Conservation (phyloP, 2,797 vertebrate species). For the Helicolenus hilgendorfi region DNA sequence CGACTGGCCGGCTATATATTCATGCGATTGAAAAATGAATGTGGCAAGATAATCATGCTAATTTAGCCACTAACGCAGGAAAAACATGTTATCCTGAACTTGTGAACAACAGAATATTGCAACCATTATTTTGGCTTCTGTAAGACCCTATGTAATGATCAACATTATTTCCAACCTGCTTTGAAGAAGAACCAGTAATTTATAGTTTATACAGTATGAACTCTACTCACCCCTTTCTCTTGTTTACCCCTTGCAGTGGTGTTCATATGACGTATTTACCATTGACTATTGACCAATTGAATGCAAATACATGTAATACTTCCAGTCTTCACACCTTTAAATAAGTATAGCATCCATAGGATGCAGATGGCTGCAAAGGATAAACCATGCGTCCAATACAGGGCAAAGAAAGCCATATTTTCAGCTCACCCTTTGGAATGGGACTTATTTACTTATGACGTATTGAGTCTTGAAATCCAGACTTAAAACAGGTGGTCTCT, state of each 20-base stretch:
- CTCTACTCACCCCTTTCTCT: not conserved
- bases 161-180: not conserved
- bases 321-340: not conserved
- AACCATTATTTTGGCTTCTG: not conserved
- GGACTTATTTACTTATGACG: not conserved
- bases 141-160: not conserved
- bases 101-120: not conserved
- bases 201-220: not conserved
- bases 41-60: not conserved
- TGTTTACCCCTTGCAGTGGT: not conserved
- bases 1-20: too few relatives aligned
- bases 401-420: not conserved
- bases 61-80: not conserved
- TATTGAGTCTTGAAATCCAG: not conserved
- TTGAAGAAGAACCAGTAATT: not conserved
- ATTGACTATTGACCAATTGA: not conserved
- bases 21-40: not conserved
- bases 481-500: not conserved
- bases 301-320: not conserved
- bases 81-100: too few relatives aligned
- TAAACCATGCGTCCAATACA: not conserved
- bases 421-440: not conserved
- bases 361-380: not conserved
- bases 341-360: not conserved
- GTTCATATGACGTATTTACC: not conserved